phyloP scores from a whole-genome alignment of 2,888 invertebrate genomes.

The Mantis religiosa region DNA sequence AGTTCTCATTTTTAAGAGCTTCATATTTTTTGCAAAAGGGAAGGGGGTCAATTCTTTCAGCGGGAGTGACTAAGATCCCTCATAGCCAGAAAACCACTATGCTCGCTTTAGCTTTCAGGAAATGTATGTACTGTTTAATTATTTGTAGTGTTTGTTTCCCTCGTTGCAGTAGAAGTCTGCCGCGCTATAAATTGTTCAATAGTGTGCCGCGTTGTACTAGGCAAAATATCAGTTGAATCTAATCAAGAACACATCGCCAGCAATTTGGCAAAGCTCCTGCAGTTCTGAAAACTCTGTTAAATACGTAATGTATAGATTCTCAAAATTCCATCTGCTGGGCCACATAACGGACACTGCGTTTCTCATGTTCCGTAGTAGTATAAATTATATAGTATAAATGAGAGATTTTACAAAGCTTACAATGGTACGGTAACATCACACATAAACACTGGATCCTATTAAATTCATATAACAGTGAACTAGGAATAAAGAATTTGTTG shows the following conservation, averaged over 20 bases:
- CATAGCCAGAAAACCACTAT: background rate
- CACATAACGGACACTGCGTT: too few relatives aligned
- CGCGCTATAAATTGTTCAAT: conserved; percentile 18
- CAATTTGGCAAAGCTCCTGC: conserved; percentile 28
- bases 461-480: too few relatives aligned
- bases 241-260: conserved; percentile 45
- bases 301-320: too few relatives aligned
- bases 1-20: background rate
- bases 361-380: too few relatives aligned
- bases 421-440: too few relatives aligned
- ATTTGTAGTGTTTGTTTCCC: conserved; percentile 1
- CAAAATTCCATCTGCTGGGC: too few relatives aligned
- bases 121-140: background rate
- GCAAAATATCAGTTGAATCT: conserved; percentile 43
- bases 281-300: background rate
- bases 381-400: too few relatives aligned
- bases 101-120: background rate
- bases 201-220: conserved; percentile 28
- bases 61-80: background rate
- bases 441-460: too few relatives aligned
- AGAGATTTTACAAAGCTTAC: too few relatives aligned
- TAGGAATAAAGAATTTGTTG: too few relatives aligned
- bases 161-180: background rate
- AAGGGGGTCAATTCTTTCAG: background rate
- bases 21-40: background rate